Conservation (phyloP, 1,140 invertebrate species). For the Drosophila albomicans region DNA sequence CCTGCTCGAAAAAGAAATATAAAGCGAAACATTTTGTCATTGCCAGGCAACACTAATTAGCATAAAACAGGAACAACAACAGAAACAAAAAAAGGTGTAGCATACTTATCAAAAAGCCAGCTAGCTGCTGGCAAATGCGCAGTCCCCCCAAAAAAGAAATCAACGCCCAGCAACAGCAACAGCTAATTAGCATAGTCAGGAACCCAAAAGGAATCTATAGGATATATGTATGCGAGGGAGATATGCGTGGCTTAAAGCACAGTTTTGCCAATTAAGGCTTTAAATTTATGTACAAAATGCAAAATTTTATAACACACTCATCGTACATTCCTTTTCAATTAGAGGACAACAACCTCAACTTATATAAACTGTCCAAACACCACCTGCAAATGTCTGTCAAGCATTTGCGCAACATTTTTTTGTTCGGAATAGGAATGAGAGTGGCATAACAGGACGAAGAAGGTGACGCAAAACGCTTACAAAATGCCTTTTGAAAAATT, state of each 20-base stretch:
- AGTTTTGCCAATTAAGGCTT: slow-evolving; percentile 58
- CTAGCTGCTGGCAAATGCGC: slow-evolving; percentile 20
- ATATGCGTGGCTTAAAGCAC: slow-evolving; percentile 27
- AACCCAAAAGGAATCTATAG: slow-evolving; percentile 25
- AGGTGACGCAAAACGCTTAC: slow-evolving; percentile 66
- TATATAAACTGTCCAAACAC: slow-evolving; percentile 48
- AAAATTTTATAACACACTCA: slow-evolving; percentile 65
- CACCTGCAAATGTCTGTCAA: slow-evolving; percentile 75
- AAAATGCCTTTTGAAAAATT: slow-evolving; percentile 82
- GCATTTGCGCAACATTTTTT: slow-evolving; percentile 42
- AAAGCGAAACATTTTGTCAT: slow-evolving; percentile 25
- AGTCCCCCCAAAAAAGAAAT: slow-evolving; percentile 10
- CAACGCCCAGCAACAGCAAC: slow-evolving; percentile 13
- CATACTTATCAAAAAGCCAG: slow-evolving; percentile 30
- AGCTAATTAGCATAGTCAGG: slow-evolving; percentile 45
- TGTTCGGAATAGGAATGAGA: not conserved
- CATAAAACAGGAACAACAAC: slow-evolving; percentile 21
- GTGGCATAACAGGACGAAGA: not conserved
- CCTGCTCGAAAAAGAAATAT: slow-evolving; percentile 14
- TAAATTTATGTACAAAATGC: slow-evolving; percentile 73
- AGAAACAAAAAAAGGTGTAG: not conserved
- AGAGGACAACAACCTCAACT: slow-evolving; percentile 30
- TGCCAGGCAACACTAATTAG: slow-evolving; percentile 44
- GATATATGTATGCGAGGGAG: not conserved
- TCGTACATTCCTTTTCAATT: slow-evolving; percentile 78